Conservation (phyloP, 92 coral and sea anemone species). For the Actinernus sp. region DNA sequence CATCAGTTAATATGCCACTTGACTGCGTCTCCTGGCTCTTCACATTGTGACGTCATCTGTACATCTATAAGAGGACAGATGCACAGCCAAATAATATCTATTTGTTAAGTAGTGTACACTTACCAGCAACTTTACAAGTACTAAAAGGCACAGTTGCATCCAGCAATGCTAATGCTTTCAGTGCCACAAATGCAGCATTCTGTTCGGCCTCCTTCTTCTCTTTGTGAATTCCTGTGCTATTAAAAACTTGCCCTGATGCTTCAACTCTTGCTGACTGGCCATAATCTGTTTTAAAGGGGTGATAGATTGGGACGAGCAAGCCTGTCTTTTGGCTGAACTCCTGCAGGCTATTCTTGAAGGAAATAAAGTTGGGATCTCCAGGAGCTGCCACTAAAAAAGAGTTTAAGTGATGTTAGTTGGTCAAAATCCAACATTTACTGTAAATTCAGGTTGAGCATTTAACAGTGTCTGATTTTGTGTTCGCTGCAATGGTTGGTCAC, state of each 20-base stretch:
- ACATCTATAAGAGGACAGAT: no score
- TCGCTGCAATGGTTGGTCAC: no score
- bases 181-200: conserved; percentile 83
- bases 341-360: conserved; percentile 97
- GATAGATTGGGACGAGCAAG: conserved; percentile 77
- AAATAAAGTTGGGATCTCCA: conserved; percentile 82
- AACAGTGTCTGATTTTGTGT: no score
- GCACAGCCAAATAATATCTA: no score
- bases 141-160: conserved; percentile 11
- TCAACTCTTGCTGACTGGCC: conserved; percentile 81
- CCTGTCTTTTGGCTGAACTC: conserved; percentile 92
- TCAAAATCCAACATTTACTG: not conserved
- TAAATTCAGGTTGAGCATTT: no score
- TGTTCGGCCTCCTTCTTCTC: conserved; percentile 92
- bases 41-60: no score
- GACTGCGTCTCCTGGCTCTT: no score
- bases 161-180: conserved; percentile 72
- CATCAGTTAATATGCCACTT: no score
- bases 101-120: no score
- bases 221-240: conserved; percentile 64
- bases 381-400: conserved; percentile 60
- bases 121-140: conserved; percentile 6
- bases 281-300: conserved; percentile 50
- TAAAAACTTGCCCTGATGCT: conserved; percentile 54
- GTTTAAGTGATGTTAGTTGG: not conserved